Conservation (phyloP, 1,140 invertebrate species). For the Parapsyche elsis region DNA sequence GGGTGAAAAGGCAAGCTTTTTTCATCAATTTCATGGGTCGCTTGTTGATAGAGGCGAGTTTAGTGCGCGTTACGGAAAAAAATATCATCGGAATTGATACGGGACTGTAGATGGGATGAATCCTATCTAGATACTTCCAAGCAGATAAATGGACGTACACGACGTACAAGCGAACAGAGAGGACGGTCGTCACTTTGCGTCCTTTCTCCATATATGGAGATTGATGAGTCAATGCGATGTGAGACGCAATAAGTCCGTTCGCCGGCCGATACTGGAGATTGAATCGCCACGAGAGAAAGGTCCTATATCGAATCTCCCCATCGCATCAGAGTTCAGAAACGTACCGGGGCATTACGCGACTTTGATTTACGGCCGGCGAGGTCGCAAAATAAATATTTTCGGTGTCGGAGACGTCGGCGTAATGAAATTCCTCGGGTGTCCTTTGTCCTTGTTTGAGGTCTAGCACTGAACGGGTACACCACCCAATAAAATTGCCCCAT, state of each 20-base stretch:
- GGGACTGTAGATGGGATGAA: not conserved
- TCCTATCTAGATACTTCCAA: not conserved
- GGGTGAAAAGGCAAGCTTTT: not conserved
- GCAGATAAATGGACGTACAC: slow-evolving; percentile 22
- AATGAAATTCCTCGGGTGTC: slow-evolving; percentile 20
- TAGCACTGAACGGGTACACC: not conserved
- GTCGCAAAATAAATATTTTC: slow-evolving; percentile 33
- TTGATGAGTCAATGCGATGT: slow-evolving; percentile 52
- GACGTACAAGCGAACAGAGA: not conserved
- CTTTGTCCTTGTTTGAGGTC: slow-evolving; percentile 30
- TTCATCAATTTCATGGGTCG: slow-evolving; percentile 6
- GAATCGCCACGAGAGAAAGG: not conserved
- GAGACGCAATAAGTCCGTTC: slow-evolving; percentile 52
- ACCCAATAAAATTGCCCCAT: not conserved
- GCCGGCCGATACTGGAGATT: slow-evolving; percentile 20
- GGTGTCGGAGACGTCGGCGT: slow-evolving; percentile 18
- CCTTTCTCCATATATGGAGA: slow-evolving; percentile 49
- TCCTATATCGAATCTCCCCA: not conserved
- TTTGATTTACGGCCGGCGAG: slow-evolving; percentile 22
- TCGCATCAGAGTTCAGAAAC: not conserved
- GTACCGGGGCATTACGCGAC: slow-evolving; percentile 25
- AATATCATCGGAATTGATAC: slow-evolving; percentile 34
- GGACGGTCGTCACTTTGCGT: not conserved
- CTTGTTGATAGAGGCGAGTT: not conserved
- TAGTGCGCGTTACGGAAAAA: not conserved